Evolutionary conservation across 1,140 invertebrate species (phyloP).

Genomic region (Achatina immaculata): DNA sequence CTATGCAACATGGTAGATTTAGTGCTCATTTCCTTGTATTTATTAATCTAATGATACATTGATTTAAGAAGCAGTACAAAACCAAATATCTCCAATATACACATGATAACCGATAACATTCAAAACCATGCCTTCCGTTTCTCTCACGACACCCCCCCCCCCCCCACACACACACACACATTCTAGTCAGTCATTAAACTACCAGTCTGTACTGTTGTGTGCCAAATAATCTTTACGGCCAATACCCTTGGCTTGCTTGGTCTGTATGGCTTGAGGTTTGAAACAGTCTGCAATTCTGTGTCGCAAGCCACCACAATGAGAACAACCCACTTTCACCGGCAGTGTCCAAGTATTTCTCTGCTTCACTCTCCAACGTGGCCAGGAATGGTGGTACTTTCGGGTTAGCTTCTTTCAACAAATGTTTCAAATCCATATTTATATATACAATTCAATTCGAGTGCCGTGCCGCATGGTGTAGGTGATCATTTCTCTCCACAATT

Average conservation of each 20-base stretch:
- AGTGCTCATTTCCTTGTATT: neutral
- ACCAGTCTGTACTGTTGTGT: constrained; percentile 93
- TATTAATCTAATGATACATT: neutral
- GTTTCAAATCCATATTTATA: constrained; percentile 98
- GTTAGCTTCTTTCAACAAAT: constrained; percentile 95
- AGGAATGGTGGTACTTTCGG: constrained; percentile 95
- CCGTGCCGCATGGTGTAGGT: no score
- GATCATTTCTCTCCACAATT: no score
- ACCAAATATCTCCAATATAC: neutral
- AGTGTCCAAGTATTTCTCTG: constrained; percentile 87
- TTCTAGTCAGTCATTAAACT: neutral
- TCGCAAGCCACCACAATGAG: constrained; percentile 98
- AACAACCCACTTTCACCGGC: constrained; percentile 93
- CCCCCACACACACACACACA: neutral
- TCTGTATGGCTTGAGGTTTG: constrained; percentile 97
- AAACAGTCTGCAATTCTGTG: constrained; percentile 99
- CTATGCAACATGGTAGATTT: no score
- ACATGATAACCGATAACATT: neutral
- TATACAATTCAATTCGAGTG: no score
- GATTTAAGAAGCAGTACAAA: neutral
- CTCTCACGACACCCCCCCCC: no score
- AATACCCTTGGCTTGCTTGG: constrained; percentile 96
- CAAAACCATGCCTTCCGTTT: neutral
- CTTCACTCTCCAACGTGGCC: constrained; percentile 90
- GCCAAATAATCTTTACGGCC: constrained; percentile 95